Evolutionary conservation across 2,113 vertebrate genomes (phyloP).

Genomic region (Zeus faber): DNA sequence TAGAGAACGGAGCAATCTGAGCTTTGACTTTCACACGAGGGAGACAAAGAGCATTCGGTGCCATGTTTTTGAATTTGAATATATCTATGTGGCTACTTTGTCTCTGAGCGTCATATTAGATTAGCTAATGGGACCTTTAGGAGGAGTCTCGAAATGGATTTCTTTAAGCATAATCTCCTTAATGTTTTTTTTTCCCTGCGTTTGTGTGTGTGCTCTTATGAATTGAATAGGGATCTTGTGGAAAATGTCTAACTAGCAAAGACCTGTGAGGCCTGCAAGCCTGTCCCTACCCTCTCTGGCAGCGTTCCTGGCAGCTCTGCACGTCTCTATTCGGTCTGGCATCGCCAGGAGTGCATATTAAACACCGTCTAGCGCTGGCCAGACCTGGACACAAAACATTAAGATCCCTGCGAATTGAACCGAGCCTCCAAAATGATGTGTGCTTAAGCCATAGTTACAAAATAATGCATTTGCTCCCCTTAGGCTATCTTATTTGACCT

Average conservation of each 20-base stretch:
- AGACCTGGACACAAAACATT: slow-evolving; percentile 45
- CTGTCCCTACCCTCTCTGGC: no score
- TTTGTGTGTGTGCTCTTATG: no score
- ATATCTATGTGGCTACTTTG: neutral
- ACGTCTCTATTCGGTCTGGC: slow-evolving; percentile 51
- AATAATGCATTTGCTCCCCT: slow-evolving; percentile 27
- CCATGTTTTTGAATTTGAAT: neutral
- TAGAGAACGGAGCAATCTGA: slow-evolving; percentile 50
- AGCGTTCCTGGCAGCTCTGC: neutral
- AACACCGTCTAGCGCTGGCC: slow-evolving; percentile 43
- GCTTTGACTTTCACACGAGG: slow-evolving; percentile 12
- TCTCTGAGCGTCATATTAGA: neutral
- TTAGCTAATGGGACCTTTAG: neutral
- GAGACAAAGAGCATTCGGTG: slow-evolving; percentile 11
- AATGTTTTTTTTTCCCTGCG: no score
- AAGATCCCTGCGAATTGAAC: slow-evolving; percentile 49
- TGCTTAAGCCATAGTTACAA: slow-evolving; percentile 29
- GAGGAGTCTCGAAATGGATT: neutral
- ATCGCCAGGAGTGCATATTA: slow-evolving; percentile 59
- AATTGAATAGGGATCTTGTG: no score
- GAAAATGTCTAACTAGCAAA: neutral
- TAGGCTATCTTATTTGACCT: slow-evolving; percentile 26
- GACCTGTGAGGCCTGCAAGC: no score
- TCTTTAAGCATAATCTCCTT: no score
- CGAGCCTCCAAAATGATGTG: slow-evolving; percentile 40